A percentile compares a stretch with the other conserved stretches of the same genome.
Conservation (phyloP, 2,888 invertebrate species). For the Conus canariensis region DNA sequence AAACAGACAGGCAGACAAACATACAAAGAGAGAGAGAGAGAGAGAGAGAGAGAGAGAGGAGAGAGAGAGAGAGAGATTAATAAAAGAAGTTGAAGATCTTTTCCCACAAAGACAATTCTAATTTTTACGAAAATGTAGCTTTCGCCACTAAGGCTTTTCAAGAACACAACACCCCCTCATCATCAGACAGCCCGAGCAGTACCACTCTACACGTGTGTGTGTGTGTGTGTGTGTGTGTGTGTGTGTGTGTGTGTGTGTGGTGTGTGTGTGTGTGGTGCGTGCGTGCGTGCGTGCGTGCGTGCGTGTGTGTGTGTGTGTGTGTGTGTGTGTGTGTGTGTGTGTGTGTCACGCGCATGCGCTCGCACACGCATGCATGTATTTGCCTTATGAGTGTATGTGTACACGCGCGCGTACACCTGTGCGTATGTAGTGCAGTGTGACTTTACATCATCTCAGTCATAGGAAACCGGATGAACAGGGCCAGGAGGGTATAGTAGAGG, state of each 20-base stretch:
- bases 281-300: constrained; percentile 21
- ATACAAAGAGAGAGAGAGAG: too few species aligned
- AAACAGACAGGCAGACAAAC: too few species aligned
- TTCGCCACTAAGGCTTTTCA: too few species aligned
- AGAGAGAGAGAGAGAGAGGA: too few species aligned
- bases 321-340: constrained; percentile 21
- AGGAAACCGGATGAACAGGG: too few species aligned
- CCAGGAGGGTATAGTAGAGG: too few species aligned
- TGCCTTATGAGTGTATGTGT: constrained; percentile 31
- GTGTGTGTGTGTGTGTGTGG: constrained; percentile 17
- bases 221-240: not conserved
- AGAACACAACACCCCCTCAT: too few species aligned
- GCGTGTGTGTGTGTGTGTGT: constrained; percentile 28
- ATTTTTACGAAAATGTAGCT: too few species aligned
- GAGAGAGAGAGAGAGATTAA: too few species aligned
- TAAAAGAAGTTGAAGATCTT: too few species aligned
- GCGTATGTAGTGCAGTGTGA: not conserved
- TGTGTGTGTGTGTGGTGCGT: not conserved
- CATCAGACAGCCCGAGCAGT: too few species aligned
- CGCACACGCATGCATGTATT: not conserved
- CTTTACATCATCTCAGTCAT: not conserved
- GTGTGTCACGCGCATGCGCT: not conserved
- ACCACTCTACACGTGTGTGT: not conserved
- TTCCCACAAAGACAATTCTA: too few species aligned
- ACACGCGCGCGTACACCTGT: not conserved